Evolutionary conservation across 2,797 vertebrate genomes (phyloP), one percentile per base, ranked within the genome.

Genomic region (Neomorphus geoffroyi): DNA sequence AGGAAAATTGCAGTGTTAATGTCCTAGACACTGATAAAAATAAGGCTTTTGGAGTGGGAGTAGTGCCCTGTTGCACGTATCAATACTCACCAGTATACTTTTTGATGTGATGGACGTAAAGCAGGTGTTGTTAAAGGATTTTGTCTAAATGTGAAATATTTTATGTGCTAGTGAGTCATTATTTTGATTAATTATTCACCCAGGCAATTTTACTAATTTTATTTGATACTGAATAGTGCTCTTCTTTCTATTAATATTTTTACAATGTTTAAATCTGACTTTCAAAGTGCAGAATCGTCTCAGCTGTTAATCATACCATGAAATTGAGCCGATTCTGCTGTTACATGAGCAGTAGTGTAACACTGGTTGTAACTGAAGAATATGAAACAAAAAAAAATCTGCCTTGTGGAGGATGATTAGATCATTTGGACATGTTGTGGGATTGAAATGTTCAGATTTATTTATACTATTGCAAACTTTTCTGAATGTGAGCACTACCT

Each of bases 1-100:
- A 35, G 92, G 75, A 82, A 57, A 82, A 90, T 32, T 39, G n/a
- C 73, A 88, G 17, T 33, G 48, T 61, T 87, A 80, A 72, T 2
- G 1, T 81, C 54, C n/a, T 74, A 67, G 91, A 37, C 26, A 43
- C 43, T 75, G 74, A 35, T 71, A 45, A 87, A 94, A 90, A 95
- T 88, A 46, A 86, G 83, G 80, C 61, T 79, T 77, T 70, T 79
- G 35, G 51, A 73, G 79, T 41, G 54, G 57, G 57, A 88, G 81
- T 80, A 94, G 80, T 94, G 88, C 92, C 95, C 93, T 97, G 96
- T 97, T 97, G 97, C 95, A 93, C 94, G 80, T 92, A 92, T 96
- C 80, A 62, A 61, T 95, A 82, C 64, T 95, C 88, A 90, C 75
- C 89, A 50, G 87, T 65, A 46, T 80, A 92, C 71, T 91, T 95